These are phyloP conservation scores for Ischnura elegans DNA, from an alignment of 2,888 invertebrate genomes.

Conservation along the genomic window DNA sequence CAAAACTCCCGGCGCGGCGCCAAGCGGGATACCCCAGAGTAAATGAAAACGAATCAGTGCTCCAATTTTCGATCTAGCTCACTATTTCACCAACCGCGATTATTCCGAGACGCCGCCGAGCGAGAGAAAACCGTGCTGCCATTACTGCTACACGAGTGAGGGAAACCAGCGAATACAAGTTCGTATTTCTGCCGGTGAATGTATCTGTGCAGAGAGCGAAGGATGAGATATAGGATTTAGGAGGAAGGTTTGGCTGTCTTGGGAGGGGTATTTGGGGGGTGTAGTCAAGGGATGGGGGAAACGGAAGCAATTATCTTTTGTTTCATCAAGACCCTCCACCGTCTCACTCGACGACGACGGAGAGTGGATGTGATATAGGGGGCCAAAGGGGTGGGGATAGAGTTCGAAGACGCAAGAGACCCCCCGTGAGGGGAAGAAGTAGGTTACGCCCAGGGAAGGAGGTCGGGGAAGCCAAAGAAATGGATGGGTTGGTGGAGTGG, in stretches of 20 bases:
- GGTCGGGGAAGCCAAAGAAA: neutral
- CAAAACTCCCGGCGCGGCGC: neutral
- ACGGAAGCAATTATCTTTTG: slow-evolving; percentile 38
- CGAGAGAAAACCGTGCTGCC: neutral
- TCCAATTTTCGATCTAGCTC: neutral
- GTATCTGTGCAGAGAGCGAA: no score
- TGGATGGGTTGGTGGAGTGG: neutral
- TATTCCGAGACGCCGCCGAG: neutral
- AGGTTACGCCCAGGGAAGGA: neutral
- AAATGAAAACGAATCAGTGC: slow-evolving; percentile 11
- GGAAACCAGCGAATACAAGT: neutral
- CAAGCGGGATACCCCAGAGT: neutral
- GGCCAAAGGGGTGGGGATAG: no score
- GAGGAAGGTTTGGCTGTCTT: no score
- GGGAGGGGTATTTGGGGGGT: neutral
- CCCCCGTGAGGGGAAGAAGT: neutral
- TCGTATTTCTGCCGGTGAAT: no score
- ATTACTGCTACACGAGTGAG: neutral
- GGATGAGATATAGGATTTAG: no score
- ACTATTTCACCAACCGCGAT: neutral
- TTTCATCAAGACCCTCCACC: slow-evolving; percentile 27
- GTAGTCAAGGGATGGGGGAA: neutral
- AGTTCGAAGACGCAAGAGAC: neutral
- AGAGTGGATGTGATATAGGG: neutral
- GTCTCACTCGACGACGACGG: slow-evolving; percentile 28